Conservation (phyloP, 2,797 vertebrate species). For the Acrocephalus scirpaceus region DNA sequence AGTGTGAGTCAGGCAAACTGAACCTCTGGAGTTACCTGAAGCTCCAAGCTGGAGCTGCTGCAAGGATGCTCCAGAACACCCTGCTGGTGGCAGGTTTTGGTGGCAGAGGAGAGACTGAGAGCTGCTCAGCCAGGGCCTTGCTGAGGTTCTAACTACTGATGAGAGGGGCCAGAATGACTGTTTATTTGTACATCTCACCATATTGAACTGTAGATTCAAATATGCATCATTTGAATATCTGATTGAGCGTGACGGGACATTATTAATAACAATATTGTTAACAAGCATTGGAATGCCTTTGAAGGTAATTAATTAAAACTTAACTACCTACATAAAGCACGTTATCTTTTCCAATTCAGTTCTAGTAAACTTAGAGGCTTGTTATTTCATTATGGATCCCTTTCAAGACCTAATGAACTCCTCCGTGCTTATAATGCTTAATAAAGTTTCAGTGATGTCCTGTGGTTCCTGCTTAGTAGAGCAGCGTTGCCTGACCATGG, state of each 20-base stretch:
- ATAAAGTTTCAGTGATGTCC: neutral
- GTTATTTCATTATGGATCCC: neutral
- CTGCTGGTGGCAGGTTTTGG: neutral
- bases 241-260: neutral
- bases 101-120: neutral
- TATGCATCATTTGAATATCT: neutral
- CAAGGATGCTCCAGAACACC: rapidly evolving
- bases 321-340: neutral
- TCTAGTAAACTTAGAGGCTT: neutral
- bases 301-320: neutral
- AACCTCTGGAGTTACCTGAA: neutral
- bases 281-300: neutral
- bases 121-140: neutral
- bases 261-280: neutral
- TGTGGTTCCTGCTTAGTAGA: neutral
- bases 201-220: neutral
- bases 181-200: neutral
- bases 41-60: neutral
- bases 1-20: neutral
- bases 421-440: neutral
- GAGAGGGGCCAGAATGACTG: neutral
- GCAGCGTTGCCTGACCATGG: rapidly evolving
- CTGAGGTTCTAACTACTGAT: neutral
- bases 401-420: neutral
- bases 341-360: neutral